Evolutionary conservation across 2,113 vertebrate species (phyloP).

Genomic region (Notothenia coriiceps): DNA sequence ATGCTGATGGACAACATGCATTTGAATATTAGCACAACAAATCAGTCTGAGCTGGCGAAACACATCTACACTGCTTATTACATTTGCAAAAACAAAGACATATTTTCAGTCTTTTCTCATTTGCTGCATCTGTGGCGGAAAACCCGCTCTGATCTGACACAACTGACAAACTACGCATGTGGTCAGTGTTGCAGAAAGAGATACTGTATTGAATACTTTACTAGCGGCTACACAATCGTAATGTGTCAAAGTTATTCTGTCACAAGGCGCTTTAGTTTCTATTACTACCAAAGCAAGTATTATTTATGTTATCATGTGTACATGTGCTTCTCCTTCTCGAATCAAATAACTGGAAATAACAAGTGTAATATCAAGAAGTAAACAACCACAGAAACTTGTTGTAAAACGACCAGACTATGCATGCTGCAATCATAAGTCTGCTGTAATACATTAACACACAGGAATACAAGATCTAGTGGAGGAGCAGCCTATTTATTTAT

Average conservation of each 20-base stretch:
- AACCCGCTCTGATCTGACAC: slow-evolving; percentile 13
- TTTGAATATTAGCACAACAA: neutral
- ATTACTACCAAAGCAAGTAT: slow-evolving; percentile 1
- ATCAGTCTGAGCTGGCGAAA: slow-evolving; percentile 19
- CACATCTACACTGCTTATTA: slow-evolving; percentile 34
- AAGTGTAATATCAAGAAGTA: neutral
- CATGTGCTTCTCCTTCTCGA: neutral
- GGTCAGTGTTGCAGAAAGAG: slow-evolving; percentile 33
- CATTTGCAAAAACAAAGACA: slow-evolving; percentile 21
- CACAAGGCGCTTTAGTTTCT: slow-evolving; percentile 26
- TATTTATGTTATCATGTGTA: neutral
- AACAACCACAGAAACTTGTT: neutral
- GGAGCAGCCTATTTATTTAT: no score
- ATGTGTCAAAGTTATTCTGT: slow-evolving; percentile 16
- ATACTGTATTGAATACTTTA: slow-evolving; percentile 1
- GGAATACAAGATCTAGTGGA: no score
- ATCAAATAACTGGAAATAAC: neutral
- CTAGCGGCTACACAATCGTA: slow-evolving; percentile 22
- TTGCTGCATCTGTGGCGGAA: slow-evolving; percentile 30
- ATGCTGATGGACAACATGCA: neutral
- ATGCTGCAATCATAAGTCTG: no score
- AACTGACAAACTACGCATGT: slow-evolving; percentile 28
- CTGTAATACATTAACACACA: no score
- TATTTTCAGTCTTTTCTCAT: slow-evolving; percentile 21
- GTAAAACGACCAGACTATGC: neutral